A percentile compares a stretch with the other conserved stretches of the same genome.
Evolutionary conservation across 2,797 vertebrate species (phyloP).

Genomic region (Sebastes baramenuke): DNA sequence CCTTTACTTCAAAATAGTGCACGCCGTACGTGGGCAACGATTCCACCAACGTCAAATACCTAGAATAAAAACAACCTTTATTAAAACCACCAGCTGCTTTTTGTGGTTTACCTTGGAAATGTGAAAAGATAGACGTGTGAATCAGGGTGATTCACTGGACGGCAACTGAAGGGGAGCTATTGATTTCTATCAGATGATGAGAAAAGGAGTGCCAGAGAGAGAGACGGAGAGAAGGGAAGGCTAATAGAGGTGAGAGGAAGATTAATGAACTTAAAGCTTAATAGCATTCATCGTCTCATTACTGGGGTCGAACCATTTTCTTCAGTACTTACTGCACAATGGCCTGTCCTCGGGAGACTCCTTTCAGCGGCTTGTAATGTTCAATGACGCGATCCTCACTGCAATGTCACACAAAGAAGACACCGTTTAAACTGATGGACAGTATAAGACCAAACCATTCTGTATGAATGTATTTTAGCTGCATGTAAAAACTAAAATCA

Average conservation of each 20-base stretch:
- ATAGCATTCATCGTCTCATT: conserved; percentile 35
- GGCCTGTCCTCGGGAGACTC: conserved; percentile 93
- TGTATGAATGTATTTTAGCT: neutral
- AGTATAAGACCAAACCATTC: neutral
- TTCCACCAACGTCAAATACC: conserved; percentile 97
- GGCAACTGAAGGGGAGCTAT: conserved; percentile 49
- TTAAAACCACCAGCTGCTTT: conserved; percentile 31
- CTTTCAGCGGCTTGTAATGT: conserved; percentile 91
- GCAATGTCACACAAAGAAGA: conserved; percentile 66
- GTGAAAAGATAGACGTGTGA: conserved; percentile 17
- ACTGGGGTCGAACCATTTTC: conserved; percentile 15
- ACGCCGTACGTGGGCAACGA: conserved; percentile 96
- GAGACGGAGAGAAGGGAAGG: conserved; percentile 3
- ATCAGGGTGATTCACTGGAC: conserved; percentile 49
- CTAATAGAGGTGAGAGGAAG: conserved; percentile 50
- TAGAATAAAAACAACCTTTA: conserved; percentile 61
- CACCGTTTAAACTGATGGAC: neutral
- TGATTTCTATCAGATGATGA: conserved; percentile 70
- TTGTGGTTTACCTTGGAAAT: conserved; percentile 14
- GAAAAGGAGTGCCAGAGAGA: conserved; percentile 33
- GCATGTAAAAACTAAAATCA: neutral
- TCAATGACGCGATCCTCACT: conserved; percentile 97
- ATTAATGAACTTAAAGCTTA: conserved; percentile 56
- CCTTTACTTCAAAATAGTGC: conserved; percentile 99
- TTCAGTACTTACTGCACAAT: conserved; percentile 93